Evolutionary conservation across 1,140 invertebrate genomes (phyloP).

Genomic region (Philopotamus ludificatus): DNA sequence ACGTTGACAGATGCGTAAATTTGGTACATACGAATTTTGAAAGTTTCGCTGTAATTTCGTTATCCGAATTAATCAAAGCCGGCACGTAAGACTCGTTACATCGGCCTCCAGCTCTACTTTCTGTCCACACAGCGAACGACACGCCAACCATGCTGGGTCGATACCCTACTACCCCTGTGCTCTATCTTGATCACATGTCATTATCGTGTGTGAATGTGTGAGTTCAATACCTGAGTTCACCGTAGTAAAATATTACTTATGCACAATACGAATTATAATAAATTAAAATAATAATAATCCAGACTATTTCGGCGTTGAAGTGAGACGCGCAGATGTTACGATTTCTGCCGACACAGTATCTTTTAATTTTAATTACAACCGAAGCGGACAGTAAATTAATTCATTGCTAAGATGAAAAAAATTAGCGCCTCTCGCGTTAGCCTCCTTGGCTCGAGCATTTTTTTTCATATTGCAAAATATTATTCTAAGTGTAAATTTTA

Average conservation of each 20-base stretch:
- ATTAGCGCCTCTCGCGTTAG: not conserved
- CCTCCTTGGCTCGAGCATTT: conserved; percentile 32
- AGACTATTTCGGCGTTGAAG: no score
- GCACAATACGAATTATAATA: no score
- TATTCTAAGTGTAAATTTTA: conserved; percentile 43
- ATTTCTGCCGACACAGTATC: no score
- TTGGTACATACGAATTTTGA: not conserved
- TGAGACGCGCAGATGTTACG: no score
- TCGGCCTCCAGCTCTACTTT: not conserved
- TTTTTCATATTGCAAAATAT: conserved; percentile 41
- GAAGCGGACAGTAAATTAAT: conserved; percentile 3
- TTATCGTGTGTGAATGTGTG: not conserved
- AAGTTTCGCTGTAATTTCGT: not conserved
- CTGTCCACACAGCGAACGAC: not conserved
- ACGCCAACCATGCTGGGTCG: not conserved
- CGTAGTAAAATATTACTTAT: not conserved
- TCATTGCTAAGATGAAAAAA: conserved; percentile 8
- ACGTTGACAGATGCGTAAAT: not conserved
- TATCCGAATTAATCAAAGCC: conserved; percentile 1
- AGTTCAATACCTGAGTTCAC: not conserved
- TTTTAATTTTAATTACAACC: no score
- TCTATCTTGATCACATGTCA: not conserved
- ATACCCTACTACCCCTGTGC: not conserved
- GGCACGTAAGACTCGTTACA: not conserved
- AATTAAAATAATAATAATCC: no score